These are phyloP conservation scores for Semibalanus balanoides DNA, from an alignment of 1,140 invertebrate genomes.

Conservation along the genomic window DNA sequence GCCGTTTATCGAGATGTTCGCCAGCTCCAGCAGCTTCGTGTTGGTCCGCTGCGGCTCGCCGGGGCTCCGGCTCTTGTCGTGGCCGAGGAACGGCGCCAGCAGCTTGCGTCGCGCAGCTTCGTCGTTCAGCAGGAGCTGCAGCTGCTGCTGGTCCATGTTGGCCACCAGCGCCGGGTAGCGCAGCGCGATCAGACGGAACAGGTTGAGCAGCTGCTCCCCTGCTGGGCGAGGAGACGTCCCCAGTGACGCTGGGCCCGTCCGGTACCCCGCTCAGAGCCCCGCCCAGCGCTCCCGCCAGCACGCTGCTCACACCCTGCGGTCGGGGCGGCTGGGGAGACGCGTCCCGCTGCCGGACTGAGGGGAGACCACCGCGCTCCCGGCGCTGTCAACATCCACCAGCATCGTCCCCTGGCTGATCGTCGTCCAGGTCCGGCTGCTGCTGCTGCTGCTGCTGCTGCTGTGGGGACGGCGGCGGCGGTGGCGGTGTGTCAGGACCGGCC, in stretches of 20 bases:
- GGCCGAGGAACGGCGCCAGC: background rate
- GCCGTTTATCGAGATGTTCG: background rate
- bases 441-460: background rate
- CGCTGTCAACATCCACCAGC: no score
- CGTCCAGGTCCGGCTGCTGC: no score
- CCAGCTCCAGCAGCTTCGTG: background rate
- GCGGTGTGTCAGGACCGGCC: background rate
- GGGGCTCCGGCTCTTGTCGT: background rate
- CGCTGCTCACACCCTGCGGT: background rate
- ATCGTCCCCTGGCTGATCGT: no score
- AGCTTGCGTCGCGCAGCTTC: background rate
- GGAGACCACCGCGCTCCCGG: no score
- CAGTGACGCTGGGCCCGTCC: no score
- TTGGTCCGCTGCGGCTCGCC: background rate
- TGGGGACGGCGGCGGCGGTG: background rate
- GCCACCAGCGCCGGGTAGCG: background rate
- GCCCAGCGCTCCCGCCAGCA: no score
- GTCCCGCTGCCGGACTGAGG: no score
- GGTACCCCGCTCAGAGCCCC: no score
- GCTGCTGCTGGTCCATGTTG: background rate
- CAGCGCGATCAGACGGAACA: constrained; percentile 8
- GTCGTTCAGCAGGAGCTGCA: background rate
- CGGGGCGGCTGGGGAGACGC: no score
- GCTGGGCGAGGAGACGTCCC: background rate
- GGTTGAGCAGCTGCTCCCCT: constrained; percentile 11